Base-by-base conservation (phyloP, 2,797 vertebrate genomes). In the Lutjanus argentimaculatus region DNA sequence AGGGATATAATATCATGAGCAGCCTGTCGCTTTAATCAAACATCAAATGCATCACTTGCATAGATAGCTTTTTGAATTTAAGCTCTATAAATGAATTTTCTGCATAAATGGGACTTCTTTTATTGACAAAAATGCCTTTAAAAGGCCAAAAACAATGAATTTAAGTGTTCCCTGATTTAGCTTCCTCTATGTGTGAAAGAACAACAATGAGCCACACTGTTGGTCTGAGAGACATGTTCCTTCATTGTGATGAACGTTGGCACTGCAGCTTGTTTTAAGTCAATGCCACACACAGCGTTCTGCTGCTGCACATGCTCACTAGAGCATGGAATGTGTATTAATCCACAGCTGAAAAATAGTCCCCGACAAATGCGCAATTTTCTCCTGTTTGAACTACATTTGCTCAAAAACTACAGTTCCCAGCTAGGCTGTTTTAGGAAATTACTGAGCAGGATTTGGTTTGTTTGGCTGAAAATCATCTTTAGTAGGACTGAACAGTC, bases 1-100 rank as follows among this genome's bases (percentile, higher is more conserved):
- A 67, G n/a, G 6, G 53, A 58, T 14, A 42, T 25, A 46, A 45
- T 17, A 56, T 42, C 19, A n/a, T 17, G 46, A 19, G 43, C 17
- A 22, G 15, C 1, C 7, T 36, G 42, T 40, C 13, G 12, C 68
- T 70, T 62, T 21, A 67, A 48, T 65, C 68, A 52, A 21, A 59
- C 67, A 46, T 51, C 56, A 66, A 73, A 72, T 48, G n/a, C 48
- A 56, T 36, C 43, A 22, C 46, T 51, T 25, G 25, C 51, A 67
- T 9, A 4, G 17, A 8, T 43, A 22, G 61, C 49, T 65, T 64
- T 65, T 49, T 42, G 46, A 45, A 67, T 8, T 56, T 16, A 64
- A 25, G 43, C 8, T 63, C 21, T 52, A 21, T 43, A 66, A 43
- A 49, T 21, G 2, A 52, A 58, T 56, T 17, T 55, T 52, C 45